These are phyloP conservation scores for Kuschelorhynchus macadamiae DNA, from an alignment of 2,888 invertebrate genomes.

Conservation along the genomic window DNA sequence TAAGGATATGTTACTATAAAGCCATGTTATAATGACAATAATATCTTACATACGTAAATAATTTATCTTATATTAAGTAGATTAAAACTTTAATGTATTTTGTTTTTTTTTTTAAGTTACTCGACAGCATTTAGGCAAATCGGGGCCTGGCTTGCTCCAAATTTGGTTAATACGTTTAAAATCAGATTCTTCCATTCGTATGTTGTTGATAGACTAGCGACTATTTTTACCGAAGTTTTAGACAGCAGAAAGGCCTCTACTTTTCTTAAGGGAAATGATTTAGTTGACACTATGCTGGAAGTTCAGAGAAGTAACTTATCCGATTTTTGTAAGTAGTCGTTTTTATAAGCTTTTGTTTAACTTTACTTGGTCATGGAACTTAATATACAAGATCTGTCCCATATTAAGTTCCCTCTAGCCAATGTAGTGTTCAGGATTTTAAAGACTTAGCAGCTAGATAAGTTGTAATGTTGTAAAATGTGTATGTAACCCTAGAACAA, in stretches of 20 bases:
- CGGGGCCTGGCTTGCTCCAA: conserved; percentile 58
- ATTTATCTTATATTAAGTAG: background rate
- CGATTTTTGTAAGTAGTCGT: background rate
- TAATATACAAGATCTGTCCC: no score
- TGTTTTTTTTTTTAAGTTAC: conserved; percentile 35
- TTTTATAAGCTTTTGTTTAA: no score
- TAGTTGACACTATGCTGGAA: conserved; percentile 70
- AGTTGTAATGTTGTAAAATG: no score
- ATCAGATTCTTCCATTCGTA: conserved; percentile 57
- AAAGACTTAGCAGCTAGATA: no score
- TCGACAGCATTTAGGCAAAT: conserved; percentile 54
- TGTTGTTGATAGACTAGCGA: conserved; percentile 57
- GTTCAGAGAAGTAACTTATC: background rate
- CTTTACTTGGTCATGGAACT: no score
- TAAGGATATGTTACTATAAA: no score
- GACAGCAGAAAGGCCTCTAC: conserved; percentile 51
- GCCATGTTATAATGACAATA: background rate
- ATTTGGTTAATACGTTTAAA: conserved; percentile 55
- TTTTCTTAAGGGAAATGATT: conserved; percentile 69
- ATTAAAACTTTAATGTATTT: background rate
- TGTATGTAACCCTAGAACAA: no score
- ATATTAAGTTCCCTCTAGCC: no score
- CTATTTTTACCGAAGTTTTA: conserved; percentile 59
- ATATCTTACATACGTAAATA: background rate
- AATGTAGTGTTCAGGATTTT: no score